phyloP scores from a whole-genome alignment of 2,797 vertebrate genomes.

The Protosalanx chinensis region DNA sequence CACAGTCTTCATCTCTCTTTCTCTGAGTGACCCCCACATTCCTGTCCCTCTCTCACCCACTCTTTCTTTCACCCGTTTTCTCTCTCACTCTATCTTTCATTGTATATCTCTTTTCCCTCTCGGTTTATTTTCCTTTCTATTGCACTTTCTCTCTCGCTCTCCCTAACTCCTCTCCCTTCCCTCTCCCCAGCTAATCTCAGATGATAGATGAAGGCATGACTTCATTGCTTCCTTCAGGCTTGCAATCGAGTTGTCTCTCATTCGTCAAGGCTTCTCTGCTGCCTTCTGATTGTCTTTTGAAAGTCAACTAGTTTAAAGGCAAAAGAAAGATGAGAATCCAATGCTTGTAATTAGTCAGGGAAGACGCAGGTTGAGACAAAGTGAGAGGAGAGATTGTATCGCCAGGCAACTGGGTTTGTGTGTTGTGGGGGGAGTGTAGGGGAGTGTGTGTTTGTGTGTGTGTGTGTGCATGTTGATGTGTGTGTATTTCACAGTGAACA shows the following conservation, averaged over 20 bases:
- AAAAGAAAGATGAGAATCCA: conserved; percentile 4
- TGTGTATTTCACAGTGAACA: background rate
- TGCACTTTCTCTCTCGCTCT: background rate
- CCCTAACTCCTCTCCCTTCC: background rate
- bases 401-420: background rate
- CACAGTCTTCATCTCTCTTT: background rate
- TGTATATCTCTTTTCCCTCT: background rate
- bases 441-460: background rate
- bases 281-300: conserved; percentile 11
- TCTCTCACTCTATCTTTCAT: background rate
- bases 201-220: conserved; percentile 31
- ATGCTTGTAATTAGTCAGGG: conserved; percentile 6
- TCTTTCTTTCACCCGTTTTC: background rate
- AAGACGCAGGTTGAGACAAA: background rate
- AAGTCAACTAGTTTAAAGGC: conserved; percentile 17
- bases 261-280: conserved; percentile 17
- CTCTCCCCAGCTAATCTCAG: conserved; percentile 16
- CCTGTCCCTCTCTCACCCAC: background rate
- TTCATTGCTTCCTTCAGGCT: conserved; percentile 30
- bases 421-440: background rate
- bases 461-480: background rate
- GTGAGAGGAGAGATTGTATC: background rate
- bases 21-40: background rate
- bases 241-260: conserved; percentile 28
- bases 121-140: background rate